Evolutionary conservation across 1,140 invertebrate species (phyloP), one percentile per base, ranked within the genome.

Genomic region (Neuroterus valhalla): DNA sequence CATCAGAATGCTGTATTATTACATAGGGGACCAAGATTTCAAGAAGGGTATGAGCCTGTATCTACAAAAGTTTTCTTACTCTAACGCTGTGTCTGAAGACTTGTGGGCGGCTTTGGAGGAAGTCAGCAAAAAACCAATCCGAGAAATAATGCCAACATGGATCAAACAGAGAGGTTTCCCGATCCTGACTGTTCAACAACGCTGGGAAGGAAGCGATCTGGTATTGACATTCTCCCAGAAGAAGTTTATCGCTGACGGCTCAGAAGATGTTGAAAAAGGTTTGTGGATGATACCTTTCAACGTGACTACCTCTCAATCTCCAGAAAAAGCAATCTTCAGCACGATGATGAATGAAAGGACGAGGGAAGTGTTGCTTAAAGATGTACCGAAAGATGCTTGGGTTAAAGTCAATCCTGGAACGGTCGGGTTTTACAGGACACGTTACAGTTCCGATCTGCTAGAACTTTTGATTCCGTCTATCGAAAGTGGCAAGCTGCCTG

Each of bases 1-100:
- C 1, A 99, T 99, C 66, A 92, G 98, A 79, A 99, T 99, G 98
- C 90, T 99, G 46, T 96, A 98, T 86, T 93, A 95, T 83, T 99
- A 98, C 82, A 96, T 99, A 82, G 98, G 98, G 11, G 97, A 98
- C 88, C 92, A 94, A 82, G 95, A 96, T 88, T 99, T 99, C 86
- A 93, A 95, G 15, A 96, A 95, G 89, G 98, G 98, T 26, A 98
- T 99, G 96, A 95, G 98, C 83, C 86, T 94, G 4, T 99, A 99
- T 85, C 89, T 99, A 72, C 96, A 94, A 5, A 93, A 94, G 72
- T 96, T 98, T 91, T 94, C 81, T 31, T 98, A 98, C 85, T 92
- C 91, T 44, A 98, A 99, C 86, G 97, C 98, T 3, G 94, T 95
- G 79, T 99, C 98, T 11, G 95, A 97, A 87, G 97, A 99, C 88